Percentiles rank a stretch among this genome's conserved stretches.
Conservation (phyloP, 2,113 vertebrate species). For the Tragelaphus buxtoni region DNA sequence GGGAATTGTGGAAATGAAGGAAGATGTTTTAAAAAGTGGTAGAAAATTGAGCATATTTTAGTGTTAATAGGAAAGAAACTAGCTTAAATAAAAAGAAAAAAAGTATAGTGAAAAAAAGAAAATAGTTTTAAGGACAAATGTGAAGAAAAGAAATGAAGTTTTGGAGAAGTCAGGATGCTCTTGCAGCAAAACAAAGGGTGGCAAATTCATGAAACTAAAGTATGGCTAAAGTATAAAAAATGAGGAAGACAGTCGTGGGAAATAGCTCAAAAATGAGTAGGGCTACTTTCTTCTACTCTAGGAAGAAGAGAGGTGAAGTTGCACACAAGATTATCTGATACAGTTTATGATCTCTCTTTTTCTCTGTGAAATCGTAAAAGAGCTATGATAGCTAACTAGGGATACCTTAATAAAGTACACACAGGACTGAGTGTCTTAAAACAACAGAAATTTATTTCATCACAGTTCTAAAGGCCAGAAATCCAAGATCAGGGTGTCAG, state of each 20-base stretch:
- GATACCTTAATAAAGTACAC: slow-evolving; percentile 31
- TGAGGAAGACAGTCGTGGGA: neutral
- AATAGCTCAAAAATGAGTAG: neutral
- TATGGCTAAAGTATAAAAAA: neutral
- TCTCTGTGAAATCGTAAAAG: neutral
- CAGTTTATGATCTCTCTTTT: neutral
- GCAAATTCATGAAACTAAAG: neutral
- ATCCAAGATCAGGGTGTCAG: neutral
- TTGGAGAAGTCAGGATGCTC: neutral
- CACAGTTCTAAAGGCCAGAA: neutral
- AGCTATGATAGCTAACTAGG: neutral
- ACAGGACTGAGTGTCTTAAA: neutral
- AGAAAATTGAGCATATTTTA: neutral
- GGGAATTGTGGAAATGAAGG: neutral
- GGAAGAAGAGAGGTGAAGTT: neutral
- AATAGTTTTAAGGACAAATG: neutral
- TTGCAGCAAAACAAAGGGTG: neutral
- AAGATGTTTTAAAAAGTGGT: neutral
- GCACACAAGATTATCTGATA: neutral
- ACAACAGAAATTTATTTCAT: slow-evolving; percentile 33
- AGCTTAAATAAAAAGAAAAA: neutral
- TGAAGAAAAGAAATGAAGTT: neutral
- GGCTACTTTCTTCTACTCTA: neutral
- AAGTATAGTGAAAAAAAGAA: neutral
- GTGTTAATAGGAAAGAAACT: neutral